Conservation (phyloP, 2,797 vertebrate genomes). For the Galaxias olidus region DNA sequence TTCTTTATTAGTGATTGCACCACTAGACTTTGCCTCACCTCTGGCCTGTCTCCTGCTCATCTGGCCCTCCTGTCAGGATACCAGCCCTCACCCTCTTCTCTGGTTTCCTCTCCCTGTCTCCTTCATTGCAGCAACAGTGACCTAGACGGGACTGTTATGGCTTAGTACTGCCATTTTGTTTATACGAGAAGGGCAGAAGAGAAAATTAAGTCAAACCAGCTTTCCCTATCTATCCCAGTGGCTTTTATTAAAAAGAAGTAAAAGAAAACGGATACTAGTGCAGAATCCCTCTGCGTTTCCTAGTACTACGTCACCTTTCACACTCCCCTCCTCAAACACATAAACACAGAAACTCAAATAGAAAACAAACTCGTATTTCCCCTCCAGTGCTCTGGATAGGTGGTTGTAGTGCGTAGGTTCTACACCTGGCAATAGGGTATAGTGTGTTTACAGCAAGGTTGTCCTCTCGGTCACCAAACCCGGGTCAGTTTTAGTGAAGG, state of each 20-base stretch:
- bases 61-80: slow-evolving; percentile 49
- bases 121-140: slow-evolving; percentile 37
- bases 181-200: slow-evolving; percentile 43
- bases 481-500: slow-evolving; percentile 49
- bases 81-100: slow-evolving; percentile 59
- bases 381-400: too few relatives aligned
- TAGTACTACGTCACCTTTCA: too few relatives aligned
- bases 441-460: slow-evolving; percentile 22
- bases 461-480: slow-evolving; percentile 42
- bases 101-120: slow-evolving; percentile 36
- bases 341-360: too few relatives aligned
- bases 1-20: slow-evolving; percentile 62
- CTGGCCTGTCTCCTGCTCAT: slow-evolving; percentile 57
- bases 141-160: slow-evolving; percentile 28
- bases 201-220: slow-evolving; percentile 50
- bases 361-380: too few relatives aligned
- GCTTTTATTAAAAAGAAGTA: too few relatives aligned
- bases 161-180: slow-evolving; percentile 42
- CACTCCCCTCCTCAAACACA: too few relatives aligned
- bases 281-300: too few relatives aligned
- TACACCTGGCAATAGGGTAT: slow-evolving; percentile 26
- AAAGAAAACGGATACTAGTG: too few relatives aligned
- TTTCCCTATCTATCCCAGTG: slow-evolving; percentile 13
- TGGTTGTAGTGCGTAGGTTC: neutral
- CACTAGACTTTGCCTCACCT: slow-evolving; percentile 74